Evolutionary conservation across 2,888 invertebrate species (phyloP).

Genomic region (Nudaria mundana): DNA sequence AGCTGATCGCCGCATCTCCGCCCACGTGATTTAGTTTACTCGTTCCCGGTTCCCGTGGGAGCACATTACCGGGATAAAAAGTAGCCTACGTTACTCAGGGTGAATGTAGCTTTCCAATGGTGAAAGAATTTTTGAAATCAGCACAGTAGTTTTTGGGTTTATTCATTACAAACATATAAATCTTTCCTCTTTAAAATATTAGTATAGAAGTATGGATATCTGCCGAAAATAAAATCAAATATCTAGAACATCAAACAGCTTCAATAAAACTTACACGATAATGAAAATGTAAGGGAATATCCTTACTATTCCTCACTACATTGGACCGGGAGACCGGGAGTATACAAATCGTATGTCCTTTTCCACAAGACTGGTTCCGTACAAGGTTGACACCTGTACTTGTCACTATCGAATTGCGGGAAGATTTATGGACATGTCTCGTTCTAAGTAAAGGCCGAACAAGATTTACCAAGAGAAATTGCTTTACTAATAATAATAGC

Average conservation of each 20-base stretch:
- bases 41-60: too few species aligned
- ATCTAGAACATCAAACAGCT: slow-evolving; percentile 12
- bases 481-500: slow-evolving; percentile 4
- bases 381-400: slow-evolving; percentile 55
- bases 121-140: too few species aligned
- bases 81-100: too few species aligned
- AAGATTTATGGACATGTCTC: slow-evolving; percentile 41
- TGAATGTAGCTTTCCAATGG: too few species aligned
- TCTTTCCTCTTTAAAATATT: too few species aligned
- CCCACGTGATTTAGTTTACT: too few species aligned
- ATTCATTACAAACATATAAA: too few species aligned
- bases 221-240: slow-evolving; percentile 3
- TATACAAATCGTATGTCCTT: slow-evolving; percentile 49
- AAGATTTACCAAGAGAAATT: slow-evolving; percentile 13
- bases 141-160: too few species aligned
- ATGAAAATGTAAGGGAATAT: slow-evolving; percentile 48
- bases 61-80: too few species aligned
- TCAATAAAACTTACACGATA: slow-evolving; percentile 24
- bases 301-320: slow-evolving; percentile 34
- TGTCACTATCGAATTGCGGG: slow-evolving; percentile 50
- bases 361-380: slow-evolving; percentile 36
- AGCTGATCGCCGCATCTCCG: too few species aligned
- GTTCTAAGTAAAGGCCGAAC: slow-evolving; percentile 16
- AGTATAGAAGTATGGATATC: too few species aligned
- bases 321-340: slow-evolving; percentile 33